phyloP scores from a whole-genome alignment of 2,797 vertebrate species.

The Buceros bicornis region DNA sequence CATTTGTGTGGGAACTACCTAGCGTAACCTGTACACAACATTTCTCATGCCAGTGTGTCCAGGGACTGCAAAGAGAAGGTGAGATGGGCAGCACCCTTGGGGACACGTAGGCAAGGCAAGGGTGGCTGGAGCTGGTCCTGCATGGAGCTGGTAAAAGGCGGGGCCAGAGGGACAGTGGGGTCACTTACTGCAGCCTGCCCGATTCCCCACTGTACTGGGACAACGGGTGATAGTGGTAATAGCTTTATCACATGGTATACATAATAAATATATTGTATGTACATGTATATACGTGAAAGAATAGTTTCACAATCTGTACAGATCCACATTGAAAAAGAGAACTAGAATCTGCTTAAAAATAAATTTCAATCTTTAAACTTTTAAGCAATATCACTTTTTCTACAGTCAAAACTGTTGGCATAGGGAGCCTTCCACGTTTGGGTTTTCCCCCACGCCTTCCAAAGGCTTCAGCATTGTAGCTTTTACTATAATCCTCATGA shows the following conservation, averaged over 20 bases:
- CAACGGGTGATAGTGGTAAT: background rate
- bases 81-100: background rate
- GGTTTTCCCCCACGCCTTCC: background rate
- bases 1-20: fast-evolving
- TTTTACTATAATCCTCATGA: background rate
- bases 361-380: background rate
- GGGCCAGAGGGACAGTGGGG: background rate
- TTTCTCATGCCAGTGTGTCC: background rate
- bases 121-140: background rate
- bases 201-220: background rate
- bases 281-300: background rate
- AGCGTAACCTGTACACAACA: background rate
- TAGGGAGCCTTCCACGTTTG: background rate
- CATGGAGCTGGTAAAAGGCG: background rate
- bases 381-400: background rate
- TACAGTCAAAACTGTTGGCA: background rate
- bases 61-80: background rate
- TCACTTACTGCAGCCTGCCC: background rate
- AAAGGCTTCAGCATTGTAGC: fast-evolving
- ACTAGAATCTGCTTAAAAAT: background rate
- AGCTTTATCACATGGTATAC: too few species aligned
- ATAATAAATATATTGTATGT: background rate
- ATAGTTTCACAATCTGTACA: background rate
- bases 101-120: background rate
- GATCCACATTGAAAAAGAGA: background rate